Evolutionary conservation across 2,797 vertebrate genomes (phyloP), one percentile per base, ranked within the genome.

Genomic region (Rhynchonycteris naso): DNA sequence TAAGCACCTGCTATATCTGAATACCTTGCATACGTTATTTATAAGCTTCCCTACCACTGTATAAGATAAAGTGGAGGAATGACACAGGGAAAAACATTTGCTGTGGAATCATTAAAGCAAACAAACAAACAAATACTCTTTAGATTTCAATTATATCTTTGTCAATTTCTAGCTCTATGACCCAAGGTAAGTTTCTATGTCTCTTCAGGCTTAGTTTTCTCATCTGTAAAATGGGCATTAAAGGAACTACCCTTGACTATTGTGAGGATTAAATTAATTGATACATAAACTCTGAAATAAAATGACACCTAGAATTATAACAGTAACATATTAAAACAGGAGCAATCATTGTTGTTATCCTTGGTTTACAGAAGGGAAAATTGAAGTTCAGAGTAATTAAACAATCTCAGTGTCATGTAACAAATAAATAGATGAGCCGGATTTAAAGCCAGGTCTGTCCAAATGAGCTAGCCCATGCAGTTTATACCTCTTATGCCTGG

Each of bases 131-230:
- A 50, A 89, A 79, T 79, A 4, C 15, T 10, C 13, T 82, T 86
- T 54, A 63, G 52, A 18, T 95, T 80, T 87, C 24, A 94, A 38
- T 78, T 11, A 47, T 59, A 7, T 38, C 14, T 87, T 75, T 83
- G 63, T 26, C 18, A 11, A 58, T 90, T 94, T 94, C 76, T 72
- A 76, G 47, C 19, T 93, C 52, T 69, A 22, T 68, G 43, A 92
- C 33, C 52, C 54, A 86, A 89, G 12, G 9, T 66, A 59, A 86
- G 50, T 75, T 68, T 94, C 75, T 80, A 50, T 68, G 82, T 80
- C 28, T 95, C n/a, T 80, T 52, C 47, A 87, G 30, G 50, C 72
- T 95, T 22, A 9, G 21, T 93, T 94, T 96, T 85, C 78, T 90
- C 33, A 47, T 56, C 65, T 85, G 33, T 38, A 81, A 94, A 91